Evolutionary conservation across 2,113 vertebrate genomes (phyloP).

Genomic region (Galbula dea): DNA sequence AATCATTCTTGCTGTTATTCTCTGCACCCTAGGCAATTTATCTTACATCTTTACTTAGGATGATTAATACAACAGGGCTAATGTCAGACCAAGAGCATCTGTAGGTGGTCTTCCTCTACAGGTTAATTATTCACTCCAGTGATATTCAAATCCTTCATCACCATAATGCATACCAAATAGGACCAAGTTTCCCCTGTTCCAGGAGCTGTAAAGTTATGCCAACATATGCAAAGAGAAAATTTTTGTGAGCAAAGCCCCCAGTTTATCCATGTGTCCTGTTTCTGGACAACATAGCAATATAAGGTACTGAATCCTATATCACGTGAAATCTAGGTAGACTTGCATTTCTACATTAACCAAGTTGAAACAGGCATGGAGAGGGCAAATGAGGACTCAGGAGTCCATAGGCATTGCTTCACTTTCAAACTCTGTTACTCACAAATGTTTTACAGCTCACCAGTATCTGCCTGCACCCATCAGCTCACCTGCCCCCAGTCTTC

Average conservation of each 20-base stretch:
- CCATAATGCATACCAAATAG: background rate
- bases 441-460: background rate
- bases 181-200: background rate
- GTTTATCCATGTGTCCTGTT: background rate
- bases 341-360: background rate
- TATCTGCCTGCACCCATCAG: background rate
- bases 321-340: background rate
- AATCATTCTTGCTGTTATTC: background rate
- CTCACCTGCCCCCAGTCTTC: background rate
- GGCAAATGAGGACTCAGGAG: background rate
- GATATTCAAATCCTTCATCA: background rate
- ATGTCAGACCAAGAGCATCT: background rate
- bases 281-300: background rate
- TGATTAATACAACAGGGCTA: background rate
- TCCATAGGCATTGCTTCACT: background rate
- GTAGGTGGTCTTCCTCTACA: background rate
- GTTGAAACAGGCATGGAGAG: fast-evolving
- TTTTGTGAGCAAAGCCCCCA: background rate
- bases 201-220: background rate
- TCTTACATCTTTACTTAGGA: background rate
- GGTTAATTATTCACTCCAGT: background rate
- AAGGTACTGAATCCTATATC: background rate
- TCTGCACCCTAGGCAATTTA: background rate
- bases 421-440: background rate
- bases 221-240: background rate